Percentiles rank a stretch among this genome's conserved stretches.
Evolutionary conservation across 1,140 invertebrate genomes (phyloP).

Genomic region (Cotesia typhae): DNA sequence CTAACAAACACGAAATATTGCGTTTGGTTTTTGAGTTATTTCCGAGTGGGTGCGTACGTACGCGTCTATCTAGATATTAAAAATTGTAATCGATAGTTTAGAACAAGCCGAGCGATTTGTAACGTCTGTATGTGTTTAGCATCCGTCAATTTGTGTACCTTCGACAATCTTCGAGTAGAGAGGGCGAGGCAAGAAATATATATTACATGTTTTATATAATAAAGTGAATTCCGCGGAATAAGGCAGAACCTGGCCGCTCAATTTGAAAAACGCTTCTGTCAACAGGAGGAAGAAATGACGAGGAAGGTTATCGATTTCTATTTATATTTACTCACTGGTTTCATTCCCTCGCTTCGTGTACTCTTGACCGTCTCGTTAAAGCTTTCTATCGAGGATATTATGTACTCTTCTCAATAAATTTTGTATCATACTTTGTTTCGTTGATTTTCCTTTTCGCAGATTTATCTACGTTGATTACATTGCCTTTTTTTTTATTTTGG

Average conservation of each 20-base stretch:
- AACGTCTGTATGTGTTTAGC: too few relatives aligned
- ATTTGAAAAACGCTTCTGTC: not conserved
- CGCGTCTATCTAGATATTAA: too few relatives aligned
- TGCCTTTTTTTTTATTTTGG: too few relatives aligned
- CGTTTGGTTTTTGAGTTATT: constrained; percentile 7
- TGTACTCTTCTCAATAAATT: not conserved
- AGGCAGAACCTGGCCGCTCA: not conserved
- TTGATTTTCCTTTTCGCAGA: too few relatives aligned
- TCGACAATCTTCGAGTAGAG: too few relatives aligned
- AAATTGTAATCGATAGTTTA: too few relatives aligned
- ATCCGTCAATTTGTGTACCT: too few relatives aligned
- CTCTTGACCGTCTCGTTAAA: not conserved
- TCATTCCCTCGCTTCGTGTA: not conserved
- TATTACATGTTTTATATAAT: not conserved
- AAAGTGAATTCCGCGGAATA: not conserved
- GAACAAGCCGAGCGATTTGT: too few relatives aligned
- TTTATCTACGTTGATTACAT: too few relatives aligned
- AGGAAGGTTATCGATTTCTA: not conserved
- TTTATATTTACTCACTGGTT: not conserved
- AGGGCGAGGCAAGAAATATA: not conserved
- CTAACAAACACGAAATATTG: constrained; percentile 7
- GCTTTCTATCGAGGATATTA: not conserved
- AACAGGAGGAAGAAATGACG: constrained; percentile 1
- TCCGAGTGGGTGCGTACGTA: too few relatives aligned
- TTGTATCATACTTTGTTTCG: not conserved